Conservation (phyloP, 2,113 vertebrate genomes). For the Arothron firmamentum region DNA sequence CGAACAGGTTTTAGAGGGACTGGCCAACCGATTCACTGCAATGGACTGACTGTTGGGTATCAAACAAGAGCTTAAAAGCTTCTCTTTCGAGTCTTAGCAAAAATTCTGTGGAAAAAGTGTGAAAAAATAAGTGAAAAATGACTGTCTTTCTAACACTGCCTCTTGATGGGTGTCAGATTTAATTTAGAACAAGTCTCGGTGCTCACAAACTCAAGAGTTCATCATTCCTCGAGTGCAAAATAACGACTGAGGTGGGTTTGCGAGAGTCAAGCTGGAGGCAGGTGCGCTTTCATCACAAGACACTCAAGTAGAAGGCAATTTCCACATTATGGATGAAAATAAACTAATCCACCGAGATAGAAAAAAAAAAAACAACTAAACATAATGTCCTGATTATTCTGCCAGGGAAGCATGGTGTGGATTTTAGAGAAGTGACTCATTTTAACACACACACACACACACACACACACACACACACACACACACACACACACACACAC, state of each 20-base stretch:
- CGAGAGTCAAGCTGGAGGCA: constrained; percentile 41
- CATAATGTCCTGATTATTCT: constrained; percentile 60
- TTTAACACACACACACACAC: constrained; percentile 27
- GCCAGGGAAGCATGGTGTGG: constrained; percentile 52
- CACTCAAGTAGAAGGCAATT: constrained; percentile 10
- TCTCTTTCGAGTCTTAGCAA: too few species aligned
- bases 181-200: constrained; percentile 7
- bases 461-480: too few species aligned
- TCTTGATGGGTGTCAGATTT: background rate
- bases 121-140: too few species aligned
- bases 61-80: too few species aligned
- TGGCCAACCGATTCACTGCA: constrained; percentile 12
- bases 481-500: constrained; percentile 19
- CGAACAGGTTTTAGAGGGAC: constrained; percentile 1
- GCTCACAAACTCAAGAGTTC: constrained; percentile 5
- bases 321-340: constrained; percentile 50
- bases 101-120: too few species aligned
- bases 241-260: constrained; percentile 17
- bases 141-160: too few species aligned
- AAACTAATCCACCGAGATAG: constrained; percentile 60
- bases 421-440: constrained; percentile 67
- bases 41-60: background rate
- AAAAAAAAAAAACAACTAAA: constrained; percentile 48
- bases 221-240: constrained; percentile 8
- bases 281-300: constrained; percentile 22